phyloP scores from a whole-genome alignment of 2,113 vertebrate species.

The Phainopepla nitens region DNA sequence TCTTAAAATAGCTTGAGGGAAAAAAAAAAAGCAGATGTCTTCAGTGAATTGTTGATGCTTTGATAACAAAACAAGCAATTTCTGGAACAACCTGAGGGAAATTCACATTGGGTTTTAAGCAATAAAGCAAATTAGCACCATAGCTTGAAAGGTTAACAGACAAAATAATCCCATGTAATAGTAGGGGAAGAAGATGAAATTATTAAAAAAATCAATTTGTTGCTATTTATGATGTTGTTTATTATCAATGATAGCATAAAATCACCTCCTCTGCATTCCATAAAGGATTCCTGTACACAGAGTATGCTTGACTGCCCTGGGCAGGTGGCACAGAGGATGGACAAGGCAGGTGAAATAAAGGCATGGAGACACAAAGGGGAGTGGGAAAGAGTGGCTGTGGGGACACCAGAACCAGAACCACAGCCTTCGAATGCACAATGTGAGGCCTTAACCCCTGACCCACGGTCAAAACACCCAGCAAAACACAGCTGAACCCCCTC shows the following conservation, averaged over 20 bases:
- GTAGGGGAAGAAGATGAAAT: not conserved
- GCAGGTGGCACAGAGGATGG: not conserved
- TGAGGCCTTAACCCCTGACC: accelerated
- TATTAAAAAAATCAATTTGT: not conserved
- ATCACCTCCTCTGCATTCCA: not conserved
- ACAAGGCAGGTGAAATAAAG: not conserved
- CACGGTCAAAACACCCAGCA: accelerated
- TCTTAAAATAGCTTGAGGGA: not conserved
- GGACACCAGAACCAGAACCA: not conserved
- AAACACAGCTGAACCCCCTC: not conserved
- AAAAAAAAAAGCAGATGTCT: not conserved
- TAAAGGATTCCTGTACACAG: not conserved
- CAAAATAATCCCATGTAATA: not conserved
- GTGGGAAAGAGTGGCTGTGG: not conserved
- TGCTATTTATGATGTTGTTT: not conserved
- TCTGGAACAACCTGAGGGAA: slow-evolving; percentile 16
- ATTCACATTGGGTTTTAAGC: not conserved
- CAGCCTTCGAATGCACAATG: accelerated
- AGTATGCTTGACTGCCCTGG: not conserved
- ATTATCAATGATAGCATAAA: not conserved
- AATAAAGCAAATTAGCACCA: slow-evolving; percentile 44
- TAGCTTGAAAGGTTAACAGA: slow-evolving; percentile 35
- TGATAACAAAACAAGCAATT: slow-evolving; percentile 24
- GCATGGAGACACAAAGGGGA: accelerated
- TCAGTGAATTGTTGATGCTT: slow-evolving; percentile 22